A percentile compares a stretch with the other conserved stretches of the same genome.
Evolutionary conservation across 2,113 vertebrate species (phyloP).

Genomic region (Larimichthys crocea): DNA sequence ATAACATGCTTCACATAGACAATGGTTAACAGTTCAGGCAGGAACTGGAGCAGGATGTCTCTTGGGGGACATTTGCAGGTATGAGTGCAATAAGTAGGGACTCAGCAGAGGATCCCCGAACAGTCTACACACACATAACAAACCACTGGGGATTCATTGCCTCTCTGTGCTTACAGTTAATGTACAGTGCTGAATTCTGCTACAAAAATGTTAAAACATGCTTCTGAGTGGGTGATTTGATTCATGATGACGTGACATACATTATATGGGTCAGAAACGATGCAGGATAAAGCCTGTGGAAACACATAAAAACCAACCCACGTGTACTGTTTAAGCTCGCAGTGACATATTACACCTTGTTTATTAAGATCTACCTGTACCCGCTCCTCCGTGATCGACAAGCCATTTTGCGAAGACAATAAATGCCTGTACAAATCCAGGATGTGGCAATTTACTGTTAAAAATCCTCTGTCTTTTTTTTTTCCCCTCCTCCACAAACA

Average conservation of each 20-base stretch:
- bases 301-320: constrained; percentile 13
- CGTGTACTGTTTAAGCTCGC: not conserved
- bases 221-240: constrained; percentile 58
- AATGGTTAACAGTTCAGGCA: constrained; percentile 34
- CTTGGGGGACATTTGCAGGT: constrained; percentile 29
- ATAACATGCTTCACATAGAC: constrained; percentile 34
- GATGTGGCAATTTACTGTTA: constrained; percentile 2
- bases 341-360: not conserved
- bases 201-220: constrained; percentile 6
- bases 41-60: constrained; percentile 23
- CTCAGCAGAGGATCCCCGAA: constrained; percentile 17
- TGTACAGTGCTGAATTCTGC: constrained; percentile 10
- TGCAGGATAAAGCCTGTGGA: constrained; percentile 12
- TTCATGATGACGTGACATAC: constrained; percentile 57
- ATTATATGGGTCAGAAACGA: constrained; percentile 52
- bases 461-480: constrained; percentile 3
- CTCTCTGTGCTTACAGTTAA: constrained; percentile 15
- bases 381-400: not conserved
- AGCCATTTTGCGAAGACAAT: constrained; percentile 1
- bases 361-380: not conserved
- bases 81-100: constrained; percentile 17
- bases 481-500: not conserved
- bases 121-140: constrained; percentile 36
- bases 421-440: not conserved
- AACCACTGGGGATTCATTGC: constrained; percentile 36